These are phyloP conservation scores for Cavia porcellus DNA, from an alignment of 2,113 vertebrate species.

Conservation along the genomic window DNA sequence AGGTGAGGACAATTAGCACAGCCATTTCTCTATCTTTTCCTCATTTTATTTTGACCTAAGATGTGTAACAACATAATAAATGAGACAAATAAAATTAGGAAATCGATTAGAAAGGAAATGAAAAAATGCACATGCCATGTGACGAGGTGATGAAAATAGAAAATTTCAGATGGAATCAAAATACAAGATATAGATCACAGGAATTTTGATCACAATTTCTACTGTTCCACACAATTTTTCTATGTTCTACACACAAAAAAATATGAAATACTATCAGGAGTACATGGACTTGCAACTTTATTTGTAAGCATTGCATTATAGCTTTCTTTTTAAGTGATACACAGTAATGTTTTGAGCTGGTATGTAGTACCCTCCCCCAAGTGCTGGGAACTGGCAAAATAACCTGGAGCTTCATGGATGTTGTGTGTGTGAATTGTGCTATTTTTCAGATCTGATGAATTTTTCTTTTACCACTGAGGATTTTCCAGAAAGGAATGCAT, in stretches of 20 bases:
- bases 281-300: neutral
- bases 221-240: no score
- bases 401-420: neutral
- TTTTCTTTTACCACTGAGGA: neutral
- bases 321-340: neutral
- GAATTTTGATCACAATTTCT: neutral
- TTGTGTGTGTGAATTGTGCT: neutral
- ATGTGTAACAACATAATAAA: neutral
- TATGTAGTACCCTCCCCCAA: neutral
- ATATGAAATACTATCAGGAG: neutral
- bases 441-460: slow-evolving; percentile 3
- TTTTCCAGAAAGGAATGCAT: neutral
- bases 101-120: neutral
- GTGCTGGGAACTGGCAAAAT: no score
- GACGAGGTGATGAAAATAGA: neutral
- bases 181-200: neutral
- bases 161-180: neutral
- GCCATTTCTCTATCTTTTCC: neutral
- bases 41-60: neutral
- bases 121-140: neutral
- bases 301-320: neutral
- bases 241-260: neutral
- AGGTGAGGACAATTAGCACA: neutral
- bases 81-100: neutral
- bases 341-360: neutral